Percentiles rank a stretch among this genome's conserved stretches.
Conservation (phyloP, 2,113 vertebrate species). For the Epinephelus moara region DNA sequence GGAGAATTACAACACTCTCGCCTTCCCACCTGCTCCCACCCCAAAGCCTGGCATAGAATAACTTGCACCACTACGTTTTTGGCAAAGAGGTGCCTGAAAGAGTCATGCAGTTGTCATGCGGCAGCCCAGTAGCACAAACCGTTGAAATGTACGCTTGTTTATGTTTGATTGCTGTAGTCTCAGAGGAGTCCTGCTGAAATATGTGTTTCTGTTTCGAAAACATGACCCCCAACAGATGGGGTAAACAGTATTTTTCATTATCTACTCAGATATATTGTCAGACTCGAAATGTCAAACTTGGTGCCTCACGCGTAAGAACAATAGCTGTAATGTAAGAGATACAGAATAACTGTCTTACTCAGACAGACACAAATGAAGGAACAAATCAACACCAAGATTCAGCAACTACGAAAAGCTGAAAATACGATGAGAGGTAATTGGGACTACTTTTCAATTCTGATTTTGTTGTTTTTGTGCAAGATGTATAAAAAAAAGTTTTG, state of each 20-base stretch:
- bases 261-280: background rate
- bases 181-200: conserved; percentile 1
- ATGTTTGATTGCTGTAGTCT: conserved; percentile 14
- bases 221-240: background rate
- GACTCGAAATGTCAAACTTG: conserved; percentile 6
- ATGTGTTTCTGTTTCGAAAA: conserved; percentile 2
- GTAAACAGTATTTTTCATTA: background rate
- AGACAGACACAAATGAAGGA: background rate
- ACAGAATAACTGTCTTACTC: background rate
- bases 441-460: background rate
- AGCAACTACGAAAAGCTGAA: background rate
- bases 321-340: background rate
- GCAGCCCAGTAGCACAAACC: background rate
- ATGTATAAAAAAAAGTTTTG: background rate
- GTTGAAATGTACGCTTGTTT: background rate
- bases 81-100: conserved; percentile 19
- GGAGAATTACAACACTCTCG: conserved; percentile 36
- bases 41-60: conserved; percentile 5
- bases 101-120: conserved; percentile 8
- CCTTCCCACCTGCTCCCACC: conserved; percentile 69
- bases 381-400: background rate
- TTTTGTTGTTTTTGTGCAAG: background rate
- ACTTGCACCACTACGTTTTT: background rate
- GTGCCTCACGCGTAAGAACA: background rate
- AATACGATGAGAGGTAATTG: background rate